These are phyloP conservation scores for Aphelenchoides avenae DNA, from an alignment of 1,140 invertebrate genomes.

Conservation along the genomic window DNA sequence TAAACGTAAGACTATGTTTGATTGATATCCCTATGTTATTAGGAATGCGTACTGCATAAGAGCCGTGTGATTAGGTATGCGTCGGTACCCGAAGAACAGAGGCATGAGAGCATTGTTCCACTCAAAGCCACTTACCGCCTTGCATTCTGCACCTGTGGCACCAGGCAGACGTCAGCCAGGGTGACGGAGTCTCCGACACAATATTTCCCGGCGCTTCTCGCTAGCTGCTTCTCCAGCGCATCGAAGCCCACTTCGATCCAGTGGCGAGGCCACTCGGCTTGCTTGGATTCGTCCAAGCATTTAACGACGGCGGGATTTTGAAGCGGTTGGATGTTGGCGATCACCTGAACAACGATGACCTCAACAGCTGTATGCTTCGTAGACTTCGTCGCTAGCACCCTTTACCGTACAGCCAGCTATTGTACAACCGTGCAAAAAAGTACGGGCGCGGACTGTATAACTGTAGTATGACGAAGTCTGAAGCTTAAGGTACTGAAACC, in stretches of 20 bases:
- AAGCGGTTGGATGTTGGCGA: slow-evolving; percentile 67
- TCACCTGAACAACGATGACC: slow-evolving; percentile 31
- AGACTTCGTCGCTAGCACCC: slow-evolving; percentile 18
- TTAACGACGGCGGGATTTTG: slow-evolving; percentile 85
- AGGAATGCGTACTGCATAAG: not conserved
- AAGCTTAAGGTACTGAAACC: not conserved
- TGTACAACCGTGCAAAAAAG: slow-evolving; percentile 14
- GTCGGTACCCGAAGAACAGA: not conserved
- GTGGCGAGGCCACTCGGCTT: slow-evolving; percentile 74
- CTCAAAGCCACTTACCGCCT: slow-evolving; percentile 17
- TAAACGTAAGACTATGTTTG: slow-evolving; percentile 16
- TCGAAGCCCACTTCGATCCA: slow-evolving; percentile 83
- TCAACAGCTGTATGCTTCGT: not conserved
- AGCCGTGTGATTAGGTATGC: not conserved
- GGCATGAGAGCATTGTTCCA: not conserved
- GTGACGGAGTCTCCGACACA: slow-evolving; percentile 86
- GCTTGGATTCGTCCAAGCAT: slow-evolving; percentile 15
- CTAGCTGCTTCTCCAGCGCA: slow-evolving; percentile 79
- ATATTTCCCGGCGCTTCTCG: slow-evolving; percentile 80
- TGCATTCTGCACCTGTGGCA: slow-evolving; percentile 73
- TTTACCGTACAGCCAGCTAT: slow-evolving; percentile 4
- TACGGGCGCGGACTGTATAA: slow-evolving; percentile 12
- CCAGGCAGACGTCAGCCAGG: slow-evolving; percentile 86
- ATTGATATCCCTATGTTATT: not conserved
- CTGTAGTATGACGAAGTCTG: not conserved